Base-by-base conservation (phyloP, 2,888 invertebrate genomes). In the Pheosia gnoma region DNA sequence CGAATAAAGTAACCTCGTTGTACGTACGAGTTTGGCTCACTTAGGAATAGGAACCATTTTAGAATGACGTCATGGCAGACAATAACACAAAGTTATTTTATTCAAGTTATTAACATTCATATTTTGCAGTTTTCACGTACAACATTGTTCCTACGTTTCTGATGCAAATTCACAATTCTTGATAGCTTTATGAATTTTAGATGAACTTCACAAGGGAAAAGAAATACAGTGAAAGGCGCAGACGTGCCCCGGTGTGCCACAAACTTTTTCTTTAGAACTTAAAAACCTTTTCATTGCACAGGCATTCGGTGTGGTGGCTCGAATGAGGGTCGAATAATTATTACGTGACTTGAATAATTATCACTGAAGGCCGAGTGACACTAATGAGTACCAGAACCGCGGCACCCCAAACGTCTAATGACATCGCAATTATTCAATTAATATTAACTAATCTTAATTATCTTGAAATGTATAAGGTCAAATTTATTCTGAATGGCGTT, bases 251-350 rank as follows among this genome's bases (percentile, higher is more conserved):
- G 67, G 61, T 70, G 62, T 63, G 60, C 59, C 59, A 49, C 55
- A 63, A 71, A 78, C 72, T 78, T 79, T 75, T 63, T 52, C 61
- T 67, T 71, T 74, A 56, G 61, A 73, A 67, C 58, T 70, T 78
- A 68, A 72, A 51, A 81, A 75, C 74, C 75, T 79, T 76, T 80
- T 77, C 75, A 80, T 77, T 77, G 77, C 62, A 64, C 65, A 60
- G 64, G 67, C 66, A 79, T 77, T 81, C 68, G 74, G 61, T 63
- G 64, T 49, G 58, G 74, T 56, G 49, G 37, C 52, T 41, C 53
- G 36, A 10, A 53, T 13, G 72, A 58, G 51, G 57, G 67, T 62
- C 60, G 70, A 72, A 71, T 80, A 77, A 80, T 79, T 69, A 76
- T 78, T 70, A 73, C 78, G 79, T 79, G 79, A 70, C 62, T 51